Evolutionary conservation across 1,140 invertebrate species (phyloP).

Genomic region (Aphaenogaster ashmeadi): DNA sequence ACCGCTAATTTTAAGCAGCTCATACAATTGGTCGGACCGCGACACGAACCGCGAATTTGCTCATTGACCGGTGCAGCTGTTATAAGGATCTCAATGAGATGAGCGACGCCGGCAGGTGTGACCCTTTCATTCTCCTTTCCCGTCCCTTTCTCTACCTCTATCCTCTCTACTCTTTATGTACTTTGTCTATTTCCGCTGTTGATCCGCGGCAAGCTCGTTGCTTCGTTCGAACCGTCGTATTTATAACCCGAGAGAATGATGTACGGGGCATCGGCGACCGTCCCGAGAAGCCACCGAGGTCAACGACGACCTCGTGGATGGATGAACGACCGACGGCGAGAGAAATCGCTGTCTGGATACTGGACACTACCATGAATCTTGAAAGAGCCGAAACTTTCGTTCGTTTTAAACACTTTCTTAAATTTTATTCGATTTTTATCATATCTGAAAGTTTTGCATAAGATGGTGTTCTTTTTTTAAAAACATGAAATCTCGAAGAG

Average conservation of each 20-base stretch:
- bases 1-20: slow-evolving; percentile 78
- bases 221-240: slow-evolving; percentile 73
- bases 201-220: slow-evolving; percentile 44
- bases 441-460: neutral
- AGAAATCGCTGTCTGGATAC: slow-evolving; percentile 48
- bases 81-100: slow-evolving; percentile 82
- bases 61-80: slow-evolving; percentile 84
- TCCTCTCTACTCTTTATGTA: slow-evolving; percentile 16
- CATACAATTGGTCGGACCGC: slow-evolving; percentile 79
- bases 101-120: slow-evolving; percentile 82
- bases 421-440: neutral
- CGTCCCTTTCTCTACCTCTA: slow-evolving; percentile 65
- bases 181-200: slow-evolving; percentile 38
- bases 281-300: slow-evolving; percentile 59
- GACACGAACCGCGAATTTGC: slow-evolving; percentile 66
- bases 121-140: slow-evolving; percentile 72
- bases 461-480: neutral
- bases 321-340: slow-evolving; percentile 70
- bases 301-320: slow-evolving; percentile 61
- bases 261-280: slow-evolving; percentile 73
- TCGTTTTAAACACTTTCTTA: neutral
- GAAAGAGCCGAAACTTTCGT: neutral
- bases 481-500: neutral
- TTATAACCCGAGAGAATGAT: slow-evolving; percentile 84
- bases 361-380: slow-evolving; percentile 27